A percentile compares a stretch with the other conserved stretches of the same genome.
phyloP scores from a whole-genome alignment of 2,888 invertebrate genomes.

The Apotomis betuletana region DNA sequence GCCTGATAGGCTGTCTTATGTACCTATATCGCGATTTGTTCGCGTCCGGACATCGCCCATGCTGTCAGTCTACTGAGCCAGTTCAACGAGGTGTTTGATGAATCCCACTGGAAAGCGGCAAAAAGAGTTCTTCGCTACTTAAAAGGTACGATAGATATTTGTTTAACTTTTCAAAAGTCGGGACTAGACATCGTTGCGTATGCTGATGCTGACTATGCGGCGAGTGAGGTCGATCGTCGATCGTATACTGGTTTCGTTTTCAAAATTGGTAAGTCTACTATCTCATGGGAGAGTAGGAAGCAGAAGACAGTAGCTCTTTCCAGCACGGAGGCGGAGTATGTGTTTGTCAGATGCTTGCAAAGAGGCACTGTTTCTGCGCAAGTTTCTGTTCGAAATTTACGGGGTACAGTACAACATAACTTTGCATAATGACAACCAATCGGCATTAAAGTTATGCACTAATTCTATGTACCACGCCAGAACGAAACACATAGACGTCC shows the following conservation, averaged over 20 bases:
- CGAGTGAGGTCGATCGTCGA: no score
- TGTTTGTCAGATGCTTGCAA: conserved; percentile 48
- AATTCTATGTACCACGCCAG: not conserved
- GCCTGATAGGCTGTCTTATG: not conserved
- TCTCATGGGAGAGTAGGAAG: conserved; percentile 50
- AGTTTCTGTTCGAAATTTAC: no score
- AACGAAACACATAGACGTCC: no score
- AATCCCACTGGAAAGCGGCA: not conserved
- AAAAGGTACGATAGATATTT: no score
- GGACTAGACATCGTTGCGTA: no score
- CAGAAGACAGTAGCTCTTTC: conserved; percentile 49
- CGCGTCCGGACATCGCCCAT: not conserved
- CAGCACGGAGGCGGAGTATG: conserved; percentile 55
- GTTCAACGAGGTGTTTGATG: conserved; percentile 5
- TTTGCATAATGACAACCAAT: no score
- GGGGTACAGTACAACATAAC: no score
- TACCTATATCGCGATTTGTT: conserved; percentile 3
- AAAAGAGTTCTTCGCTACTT: no score
- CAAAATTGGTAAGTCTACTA: conserved; percentile 10
- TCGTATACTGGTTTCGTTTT: no score
- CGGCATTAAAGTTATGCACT: no score
- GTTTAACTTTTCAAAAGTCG: no score
- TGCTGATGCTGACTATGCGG: no score
- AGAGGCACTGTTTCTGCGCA: conserved; percentile 41
- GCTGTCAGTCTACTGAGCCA: not conserved